phyloP scores from a whole-genome alignment of 2,797 vertebrate genomes.

The Pogoniulus pusillus region DNA sequence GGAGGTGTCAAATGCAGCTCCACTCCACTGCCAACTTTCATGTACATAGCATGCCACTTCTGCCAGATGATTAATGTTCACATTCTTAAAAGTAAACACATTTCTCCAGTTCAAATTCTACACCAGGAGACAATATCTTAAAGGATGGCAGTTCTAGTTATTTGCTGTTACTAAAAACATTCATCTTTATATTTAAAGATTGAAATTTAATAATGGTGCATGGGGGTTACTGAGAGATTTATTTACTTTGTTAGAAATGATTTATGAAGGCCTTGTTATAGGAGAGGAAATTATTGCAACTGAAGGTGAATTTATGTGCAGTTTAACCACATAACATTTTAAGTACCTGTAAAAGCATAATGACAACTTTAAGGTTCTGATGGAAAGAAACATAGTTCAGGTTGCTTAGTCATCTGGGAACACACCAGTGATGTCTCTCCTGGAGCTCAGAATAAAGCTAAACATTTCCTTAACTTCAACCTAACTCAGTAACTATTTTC shows the following conservation, averaged over 20 bases:
- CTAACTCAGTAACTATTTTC: neutral
- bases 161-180: conserved; percentile 40
- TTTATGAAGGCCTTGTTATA: conserved; percentile 41
- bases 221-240: conserved; percentile 23
- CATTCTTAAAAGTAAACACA: neutral
- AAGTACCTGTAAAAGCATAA: conserved; percentile 32
- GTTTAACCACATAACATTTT: conserved; percentile 22
- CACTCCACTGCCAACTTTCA: neutral
- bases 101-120: conserved; percentile 10
- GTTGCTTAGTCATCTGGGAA: neutral
- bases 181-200: conserved; percentile 54
- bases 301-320: conserved; percentile 40
- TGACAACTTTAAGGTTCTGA: conserved; percentile 4
- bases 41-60: neutral
- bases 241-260: conserved; percentile 30
- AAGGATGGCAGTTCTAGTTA: conserved; percentile 10
- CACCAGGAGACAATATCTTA: conserved; percentile 30
- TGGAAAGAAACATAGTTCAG: conserved; percentile 7
- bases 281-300: neutral
- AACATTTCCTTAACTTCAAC: neutral
- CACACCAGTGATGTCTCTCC: neutral
- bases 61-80: conserved; percentile 16
- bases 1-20: neutral
- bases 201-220: conserved; percentile 56
- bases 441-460: neutral